These are phyloP conservation scores for Kryptopterus vitreolus DNA, from an alignment of 2,797 vertebrate species.

Conservation along the genomic window DNA sequence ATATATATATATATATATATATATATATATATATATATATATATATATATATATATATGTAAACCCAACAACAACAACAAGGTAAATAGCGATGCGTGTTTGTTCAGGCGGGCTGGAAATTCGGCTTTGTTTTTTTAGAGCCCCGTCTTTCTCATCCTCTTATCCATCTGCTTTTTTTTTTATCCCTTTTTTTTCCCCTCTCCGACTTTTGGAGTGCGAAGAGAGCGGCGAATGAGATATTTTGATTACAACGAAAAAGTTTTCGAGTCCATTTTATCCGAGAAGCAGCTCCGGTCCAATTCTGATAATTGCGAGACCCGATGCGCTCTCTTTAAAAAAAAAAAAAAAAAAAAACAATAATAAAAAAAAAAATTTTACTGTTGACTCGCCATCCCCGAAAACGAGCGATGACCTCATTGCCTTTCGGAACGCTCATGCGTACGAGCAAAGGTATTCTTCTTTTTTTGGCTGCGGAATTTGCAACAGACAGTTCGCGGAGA, in stretches of 20 bases:
- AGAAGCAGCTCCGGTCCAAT: slow-evolving; percentile 26
- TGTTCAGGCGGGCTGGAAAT: slow-evolving; percentile 48
- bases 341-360: slow-evolving; percentile 40
- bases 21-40: too few species aligned
- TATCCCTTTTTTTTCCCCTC: background rate
- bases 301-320: slow-evolving; percentile 54
- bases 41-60: too few species aligned
- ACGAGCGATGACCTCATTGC: slow-evolving; percentile 47
- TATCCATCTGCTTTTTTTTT: slow-evolving; percentile 33
- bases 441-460: slow-evolving; percentile 29
- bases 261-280: slow-evolving; percentile 48
- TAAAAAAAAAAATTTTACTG: slow-evolving; percentile 42
- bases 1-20: too few species aligned
- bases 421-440: slow-evolving; percentile 34
- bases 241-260: too few species aligned
- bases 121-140: slow-evolving; percentile 41
- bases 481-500: slow-evolving; percentile 13
- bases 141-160: slow-evolving; percentile 37
- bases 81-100: slow-evolving; percentile 65
- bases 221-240: slow-evolving; percentile 45
- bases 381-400: slow-evolving; percentile 37
- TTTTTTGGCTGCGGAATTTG: slow-evolving; percentile 22
- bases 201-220: slow-evolving; percentile 10
- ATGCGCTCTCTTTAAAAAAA: slow-evolving; percentile 44
- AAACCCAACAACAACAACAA: too few species aligned